A percentile compares a stretch with the other conserved stretches of the same genome.
Evolutionary conservation across 1,140 invertebrate genomes (phyloP).

Genomic region (Apis cerana): DNA sequence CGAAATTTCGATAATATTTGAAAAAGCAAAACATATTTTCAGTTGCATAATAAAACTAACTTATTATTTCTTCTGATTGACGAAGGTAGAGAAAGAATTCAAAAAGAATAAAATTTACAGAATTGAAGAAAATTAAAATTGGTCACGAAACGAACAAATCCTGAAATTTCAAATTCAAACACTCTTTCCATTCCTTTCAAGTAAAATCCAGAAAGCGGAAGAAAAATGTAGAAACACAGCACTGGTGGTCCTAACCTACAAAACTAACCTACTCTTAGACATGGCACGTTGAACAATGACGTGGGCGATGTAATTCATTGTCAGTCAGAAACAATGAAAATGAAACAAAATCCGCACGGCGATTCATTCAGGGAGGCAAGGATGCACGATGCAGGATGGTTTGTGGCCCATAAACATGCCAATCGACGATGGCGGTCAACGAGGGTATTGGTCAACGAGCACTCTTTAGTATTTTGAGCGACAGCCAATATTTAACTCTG

Average conservation of each 20-base stretch:
- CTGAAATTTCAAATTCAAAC: too few relatives aligned
- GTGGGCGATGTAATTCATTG: conserved; percentile 13
- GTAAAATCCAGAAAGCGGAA: too few relatives aligned
- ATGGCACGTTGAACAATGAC: not conserved
- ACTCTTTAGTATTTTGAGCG: conserved; percentile 68
- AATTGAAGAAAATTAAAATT: too few relatives aligned
- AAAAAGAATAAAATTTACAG: too few relatives aligned
- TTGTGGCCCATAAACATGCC: conserved; percentile 74
- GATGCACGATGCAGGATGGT: conserved; percentile 50
- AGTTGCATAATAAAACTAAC: too few relatives aligned
- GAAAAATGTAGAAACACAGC: not conserved
- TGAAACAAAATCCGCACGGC: conserved; percentile 18
- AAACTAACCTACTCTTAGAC: not conserved
- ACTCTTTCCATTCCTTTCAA: too few relatives aligned
- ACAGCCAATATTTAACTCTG: conserved; percentile 73
- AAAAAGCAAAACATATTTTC: too few relatives aligned
- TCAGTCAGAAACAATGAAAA: conserved; percentile 63
- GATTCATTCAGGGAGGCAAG: conserved; percentile 1
- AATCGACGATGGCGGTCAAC: conserved; percentile 53
- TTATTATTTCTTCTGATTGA: too few relatives aligned
- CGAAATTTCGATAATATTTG: too few relatives aligned
- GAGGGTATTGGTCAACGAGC: conserved; percentile 11
- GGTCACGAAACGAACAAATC: too few relatives aligned
- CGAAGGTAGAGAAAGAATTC: too few relatives aligned
- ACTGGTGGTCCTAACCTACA: not conserved